A percentile compares a stretch with the other conserved stretches of the same genome.
Conservation (phyloP, 2,888 invertebrate genomes). For the Lacanobia oleracea region DNA sequence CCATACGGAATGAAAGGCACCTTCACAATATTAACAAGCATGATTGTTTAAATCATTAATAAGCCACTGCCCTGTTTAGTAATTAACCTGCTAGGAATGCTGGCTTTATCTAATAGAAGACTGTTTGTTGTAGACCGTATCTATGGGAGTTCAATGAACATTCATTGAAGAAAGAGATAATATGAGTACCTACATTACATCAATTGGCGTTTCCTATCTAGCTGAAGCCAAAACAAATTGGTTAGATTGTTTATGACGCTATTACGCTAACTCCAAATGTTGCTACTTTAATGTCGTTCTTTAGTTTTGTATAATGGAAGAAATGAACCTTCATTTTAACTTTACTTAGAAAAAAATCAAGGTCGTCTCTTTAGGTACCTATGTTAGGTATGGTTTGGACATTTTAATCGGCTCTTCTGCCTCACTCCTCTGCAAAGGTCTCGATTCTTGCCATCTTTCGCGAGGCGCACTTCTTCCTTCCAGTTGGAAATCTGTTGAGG, state of each 20-base stretch:
- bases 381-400: too few species aligned
- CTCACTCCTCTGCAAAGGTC: too few species aligned
- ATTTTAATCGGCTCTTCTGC: too few species aligned
- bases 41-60: background rate
- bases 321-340: too few species aligned
- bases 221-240: constrained; percentile 1
- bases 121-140: background rate
- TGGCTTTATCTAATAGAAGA: background rate
- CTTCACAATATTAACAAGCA: too few species aligned
- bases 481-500: too few species aligned
- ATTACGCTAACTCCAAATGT: background rate
- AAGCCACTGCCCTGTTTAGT: background rate
- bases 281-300: background rate
- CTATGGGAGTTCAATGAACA: constrained; percentile 20
- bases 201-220: background rate
- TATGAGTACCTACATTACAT: constrained; percentile 9
- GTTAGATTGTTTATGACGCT: constrained; percentile 4
- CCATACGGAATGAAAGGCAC: too few species aligned
- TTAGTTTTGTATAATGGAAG: too few species aligned
- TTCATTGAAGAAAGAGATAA: constrained; percentile 18
- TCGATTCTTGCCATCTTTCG: too few species aligned
- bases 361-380: too few species aligned
- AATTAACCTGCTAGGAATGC: background rate
- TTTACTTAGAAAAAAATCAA: too few species aligned
- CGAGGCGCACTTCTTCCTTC: too few species aligned